Conservation (phyloP, 2,113 vertebrate genomes). For the Hiodon alosoides region DNA sequence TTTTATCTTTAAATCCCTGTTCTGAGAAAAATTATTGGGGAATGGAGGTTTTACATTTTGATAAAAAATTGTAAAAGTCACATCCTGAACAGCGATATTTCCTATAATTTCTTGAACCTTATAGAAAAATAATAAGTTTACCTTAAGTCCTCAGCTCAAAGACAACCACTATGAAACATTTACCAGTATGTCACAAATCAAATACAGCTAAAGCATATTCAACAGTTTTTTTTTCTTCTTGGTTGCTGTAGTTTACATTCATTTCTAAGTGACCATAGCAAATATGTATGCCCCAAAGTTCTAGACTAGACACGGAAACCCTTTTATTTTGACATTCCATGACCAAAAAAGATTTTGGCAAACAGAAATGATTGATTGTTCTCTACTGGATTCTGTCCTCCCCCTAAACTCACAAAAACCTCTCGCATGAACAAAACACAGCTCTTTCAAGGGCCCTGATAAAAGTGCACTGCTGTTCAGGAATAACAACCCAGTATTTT, state of each 20-base stretch:
- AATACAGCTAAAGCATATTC: too few species aligned
- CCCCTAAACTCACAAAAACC: too few species aligned
- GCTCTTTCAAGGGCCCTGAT: slow-evolving; percentile 35
- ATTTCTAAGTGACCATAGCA: not conserved
- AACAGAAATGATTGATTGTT: slow-evolving; percentile 32
- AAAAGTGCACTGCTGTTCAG: slow-evolving; percentile 32
- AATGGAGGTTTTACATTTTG: too few species aligned
- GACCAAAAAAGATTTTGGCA: slow-evolving; percentile 32
- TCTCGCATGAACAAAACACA: slow-evolving; percentile 13
- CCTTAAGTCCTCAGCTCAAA: not conserved
- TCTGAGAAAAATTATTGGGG: too few species aligned
- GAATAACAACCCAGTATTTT: slow-evolving; percentile 24
- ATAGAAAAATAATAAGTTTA: not conserved
- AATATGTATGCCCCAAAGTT: not conserved
- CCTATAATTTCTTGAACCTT: not conserved
- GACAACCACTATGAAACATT: not conserved
- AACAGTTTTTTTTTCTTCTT: not conserved
- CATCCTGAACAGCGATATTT: too few species aligned
- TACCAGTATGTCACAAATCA: not conserved
- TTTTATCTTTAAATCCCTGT: too few species aligned
- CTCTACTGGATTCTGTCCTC: slow-evolving; percentile 1
- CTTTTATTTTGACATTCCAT: slow-evolving; percentile 6
- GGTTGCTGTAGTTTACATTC: not conserved
- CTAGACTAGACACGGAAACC: too few species aligned
- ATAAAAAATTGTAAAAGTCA: too few species aligned